Evolutionary conservation across 2,888 invertebrate species (phyloP).

Genomic region (Chironomus tentans): DNA sequence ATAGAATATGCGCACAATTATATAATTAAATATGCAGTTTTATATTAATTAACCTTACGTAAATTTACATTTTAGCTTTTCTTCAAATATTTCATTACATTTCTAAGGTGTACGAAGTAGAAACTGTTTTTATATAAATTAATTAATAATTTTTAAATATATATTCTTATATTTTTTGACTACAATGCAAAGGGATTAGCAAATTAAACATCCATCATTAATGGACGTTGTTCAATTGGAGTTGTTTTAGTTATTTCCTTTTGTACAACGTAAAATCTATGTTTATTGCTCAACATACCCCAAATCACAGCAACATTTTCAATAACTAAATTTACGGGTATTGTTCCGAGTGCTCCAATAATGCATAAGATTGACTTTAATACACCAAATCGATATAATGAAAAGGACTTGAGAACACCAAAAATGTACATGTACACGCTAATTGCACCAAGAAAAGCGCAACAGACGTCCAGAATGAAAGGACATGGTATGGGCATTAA

Average conservation of each 20-base stretch:
- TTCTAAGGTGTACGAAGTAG: too few species aligned
- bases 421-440: conserved; percentile 97
- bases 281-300: conserved; percentile 89
- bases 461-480: conserved; percentile 70
- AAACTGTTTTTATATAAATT: background rate
- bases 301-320: conserved; percentile 93
- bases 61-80: too few species aligned
- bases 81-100: too few species aligned
- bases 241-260: conserved; percentile 55
- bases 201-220: conserved; percentile 50
- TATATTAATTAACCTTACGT: too few species aligned
- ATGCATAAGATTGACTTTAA: conserved; percentile 70
- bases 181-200: background rate
- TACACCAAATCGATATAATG: conserved; percentile 75
- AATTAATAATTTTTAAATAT: background rate
- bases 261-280: conserved; percentile 94
- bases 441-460: conserved; percentile 86
- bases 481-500: conserved; percentile 83
- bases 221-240: conserved; percentile 42
- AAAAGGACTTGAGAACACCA: conserved; percentile 94
- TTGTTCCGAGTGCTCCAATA: conserved; percentile 77
- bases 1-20: too few species aligned
- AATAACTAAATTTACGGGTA: conserved; percentile 87
- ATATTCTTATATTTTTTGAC: background rate
- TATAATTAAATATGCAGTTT: too few species aligned